These are phyloP conservation scores for Garra rufa DNA, from an alignment of 2,113 vertebrate genomes.

Conservation along the genomic window DNA sequence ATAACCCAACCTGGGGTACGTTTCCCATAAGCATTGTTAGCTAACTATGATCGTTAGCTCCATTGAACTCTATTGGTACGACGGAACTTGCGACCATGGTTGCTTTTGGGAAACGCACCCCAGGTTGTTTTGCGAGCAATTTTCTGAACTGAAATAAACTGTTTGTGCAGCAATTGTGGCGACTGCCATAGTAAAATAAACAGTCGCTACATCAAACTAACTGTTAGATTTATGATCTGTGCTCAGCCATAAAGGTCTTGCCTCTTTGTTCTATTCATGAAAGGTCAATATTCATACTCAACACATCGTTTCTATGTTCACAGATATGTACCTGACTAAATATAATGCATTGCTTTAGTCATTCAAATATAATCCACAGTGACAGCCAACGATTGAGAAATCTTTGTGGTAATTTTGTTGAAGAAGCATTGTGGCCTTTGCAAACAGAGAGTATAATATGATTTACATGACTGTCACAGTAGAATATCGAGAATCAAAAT, in stretches of 20 bases:
- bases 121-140: not conserved
- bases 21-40: no score
- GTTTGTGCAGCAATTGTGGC: not conserved
- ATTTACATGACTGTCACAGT: conserved; percentile 8
- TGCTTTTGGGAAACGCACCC: no score
- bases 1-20: not conserved
- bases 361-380: not conserved
- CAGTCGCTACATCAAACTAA: not conserved
- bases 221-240: not conserved
- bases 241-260: not conserved
- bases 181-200: not conserved
- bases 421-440: conserved; percentile 1
- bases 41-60: no score
- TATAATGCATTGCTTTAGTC: not conserved
- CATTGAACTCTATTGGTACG: no score
- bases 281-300: conserved; percentile 12
- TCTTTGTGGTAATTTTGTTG: not conserved
- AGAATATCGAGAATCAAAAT: conserved; percentile 18
- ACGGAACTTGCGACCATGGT: no score
- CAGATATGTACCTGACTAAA: not conserved
- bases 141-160: not conserved
- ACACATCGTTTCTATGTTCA: not conserved
- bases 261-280: not conserved
- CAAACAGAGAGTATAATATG: not conserved
- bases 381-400: not conserved